Base-by-base conservation (phyloP, 2,113 vertebrate genomes). In the Bujurquina vittata region DNA sequence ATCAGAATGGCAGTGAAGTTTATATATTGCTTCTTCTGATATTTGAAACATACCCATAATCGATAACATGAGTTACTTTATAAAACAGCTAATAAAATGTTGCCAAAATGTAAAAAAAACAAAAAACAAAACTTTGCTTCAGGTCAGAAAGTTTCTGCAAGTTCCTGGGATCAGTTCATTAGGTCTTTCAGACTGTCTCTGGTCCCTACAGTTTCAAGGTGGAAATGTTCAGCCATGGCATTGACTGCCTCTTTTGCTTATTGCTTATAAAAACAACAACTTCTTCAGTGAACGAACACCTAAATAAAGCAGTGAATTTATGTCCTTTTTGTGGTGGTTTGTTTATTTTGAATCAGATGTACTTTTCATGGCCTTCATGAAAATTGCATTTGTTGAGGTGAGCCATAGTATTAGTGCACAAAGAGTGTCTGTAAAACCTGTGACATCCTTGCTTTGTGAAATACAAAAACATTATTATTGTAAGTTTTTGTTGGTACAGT, bases 281-380 rank as follows among this genome's bases (percentile, higher is more conserved):
- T 69, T 83, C 58, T 61, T 33, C 59, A 15, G 62, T 84, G 80
- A 87, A 81, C 35, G 69, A 31, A 49, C 82, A 58, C 40, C 83
- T 82, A 90, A 80, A 77, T 31, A 81, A 72, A 80, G 60, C n/a
- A 40, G 57, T 67, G 63, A 63, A 61, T 67, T 84, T 82, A 67
- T 87, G 83, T 75, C 62, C 76, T 81, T 84, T 67, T 86, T 77
- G 59, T 75, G 43, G 33, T 73, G 46, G 6, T 26, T 18, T 43
- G 77, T 29, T 88, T 87, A 77, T 54, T 84, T 80, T 89, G 57
- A 89, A 61, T 74, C 46, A 62, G 57, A 80, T 83, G 54, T 58
- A 57, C 62, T 84, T 83, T 56, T 72, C 74, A 60, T 33, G 14
- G 75, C 67, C 77, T 17, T 77, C 37, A 5, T 79, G 79, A 63